These are phyloP conservation scores for Heterodera filipjevi DNA, from an alignment of 2,888 invertebrate species.

Conservation along the genomic window DNA sequence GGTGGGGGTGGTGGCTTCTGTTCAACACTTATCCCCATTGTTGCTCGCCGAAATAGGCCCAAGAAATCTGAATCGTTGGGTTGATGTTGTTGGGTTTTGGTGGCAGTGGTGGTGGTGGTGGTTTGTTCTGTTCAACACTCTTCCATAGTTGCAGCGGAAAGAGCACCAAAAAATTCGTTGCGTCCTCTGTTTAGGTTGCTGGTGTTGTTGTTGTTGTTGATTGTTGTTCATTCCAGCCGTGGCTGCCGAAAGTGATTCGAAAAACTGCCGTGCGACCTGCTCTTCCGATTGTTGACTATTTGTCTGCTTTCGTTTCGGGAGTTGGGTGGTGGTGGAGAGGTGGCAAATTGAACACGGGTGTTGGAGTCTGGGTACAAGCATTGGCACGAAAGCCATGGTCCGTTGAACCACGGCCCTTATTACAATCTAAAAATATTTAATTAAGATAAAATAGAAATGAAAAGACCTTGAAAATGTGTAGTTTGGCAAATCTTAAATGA, in stretches of 20 bases:
- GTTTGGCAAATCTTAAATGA: constrained; percentile 3
- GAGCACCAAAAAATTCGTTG: no score
- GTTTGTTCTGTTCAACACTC: no score
- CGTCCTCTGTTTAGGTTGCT: no score
- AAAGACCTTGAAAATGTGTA: constrained; percentile 18
- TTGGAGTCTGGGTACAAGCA: background rate
- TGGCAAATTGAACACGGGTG: background rate
- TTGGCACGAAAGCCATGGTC: background rate
- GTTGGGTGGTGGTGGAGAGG: background rate
- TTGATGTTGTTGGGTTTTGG: no score
- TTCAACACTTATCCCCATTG: no score
- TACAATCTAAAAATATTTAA: background rate
- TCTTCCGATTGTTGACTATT: background rate
- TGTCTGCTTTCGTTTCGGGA: background rate
- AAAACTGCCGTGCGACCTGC: background rate
- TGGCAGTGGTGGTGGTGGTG: no score
- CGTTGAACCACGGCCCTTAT: background rate
- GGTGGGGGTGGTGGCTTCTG: no score
- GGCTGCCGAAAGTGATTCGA: background rate
- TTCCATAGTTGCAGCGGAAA: no score
- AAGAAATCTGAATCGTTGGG: no score
- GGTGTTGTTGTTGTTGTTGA: background rate
- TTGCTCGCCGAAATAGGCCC: no score
- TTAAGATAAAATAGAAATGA: background rate
- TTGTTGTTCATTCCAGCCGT: background rate